These are phyloP conservation scores for Pardalotus punctatus DNA, from an alignment of 2,113 vertebrate species.

Conservation along the genomic window DNA sequence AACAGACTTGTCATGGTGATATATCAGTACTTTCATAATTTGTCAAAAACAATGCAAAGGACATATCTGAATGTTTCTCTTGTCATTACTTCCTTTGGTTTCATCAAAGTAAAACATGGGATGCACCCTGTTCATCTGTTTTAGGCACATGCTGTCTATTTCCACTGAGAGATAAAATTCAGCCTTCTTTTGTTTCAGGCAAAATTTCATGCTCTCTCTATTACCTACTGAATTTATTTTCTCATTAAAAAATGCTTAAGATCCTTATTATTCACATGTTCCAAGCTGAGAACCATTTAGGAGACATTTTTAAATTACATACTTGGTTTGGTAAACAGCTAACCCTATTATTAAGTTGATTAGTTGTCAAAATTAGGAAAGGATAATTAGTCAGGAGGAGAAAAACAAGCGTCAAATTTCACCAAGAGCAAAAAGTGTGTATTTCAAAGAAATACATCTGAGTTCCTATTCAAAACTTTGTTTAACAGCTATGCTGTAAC, in stretches of 20 bases:
- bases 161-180: neutral
- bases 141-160: neutral
- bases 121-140: neutral
- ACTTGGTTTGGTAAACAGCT: neutral
- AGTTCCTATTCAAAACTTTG: neutral
- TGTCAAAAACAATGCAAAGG: neutral
- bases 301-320: neutral
- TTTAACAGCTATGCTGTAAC: neutral
- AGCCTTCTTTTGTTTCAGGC: neutral
- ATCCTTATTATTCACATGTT: neutral
- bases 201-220: neutral
- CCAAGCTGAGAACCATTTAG: neutral
- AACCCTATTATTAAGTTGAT: neutral
- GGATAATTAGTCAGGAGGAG: neutral
- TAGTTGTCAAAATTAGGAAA: slow-evolving; percentile 9
- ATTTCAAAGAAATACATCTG: neutral
- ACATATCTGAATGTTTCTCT: neutral
- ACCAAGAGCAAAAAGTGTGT: neutral
- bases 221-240: neutral
- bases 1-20: neutral
- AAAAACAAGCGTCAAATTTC: neutral
- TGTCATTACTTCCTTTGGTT: neutral
- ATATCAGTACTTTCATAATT: neutral
- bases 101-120: neutral
- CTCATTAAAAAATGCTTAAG: neutral